Evolutionary conservation across 2,888 invertebrate genomes (phyloP), one percentile per base, ranked within the genome.

Genomic region (Gandaritis pyraliata): DNA sequence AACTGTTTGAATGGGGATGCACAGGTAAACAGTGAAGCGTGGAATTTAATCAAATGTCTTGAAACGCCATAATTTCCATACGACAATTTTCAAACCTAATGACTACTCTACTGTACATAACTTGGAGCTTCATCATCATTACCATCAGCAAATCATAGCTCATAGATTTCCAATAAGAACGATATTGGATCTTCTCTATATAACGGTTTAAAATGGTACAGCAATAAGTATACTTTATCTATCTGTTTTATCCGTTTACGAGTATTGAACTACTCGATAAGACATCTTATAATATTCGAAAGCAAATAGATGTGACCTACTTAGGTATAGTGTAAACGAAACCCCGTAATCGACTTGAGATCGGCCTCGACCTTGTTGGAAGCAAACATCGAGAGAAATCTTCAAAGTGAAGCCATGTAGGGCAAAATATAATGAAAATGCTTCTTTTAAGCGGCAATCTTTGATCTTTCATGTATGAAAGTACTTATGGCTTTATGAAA

Each of bases 341-440:
- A 59, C 63, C 63, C 59, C 58, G 61, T 65, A 60, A 61, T 58
- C 57, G 56, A 52, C 61, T 59, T 46, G 48, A 61, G 61, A 64
- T 59, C 65, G 65, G 65, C 66, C 66, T 66, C 66, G 70, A 66
- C 70, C 70, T 70, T 70, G 68, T 49, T 62, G 29, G 41, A 59
- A 53, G 68, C 62, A 70, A 70, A 70, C 68, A 70, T 68, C 67
- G 60, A 57, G 62, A 57, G 61, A 63, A 63, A 65, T 58, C 61
- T 52, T 67, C 60, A 57, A 61, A 53, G 66, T 49, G 56, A 38
- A 61, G 38, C 41, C 52, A 41, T 48, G n/a, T 46, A 55, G 13
- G 41, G 59, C 15, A 45, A 64, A 61, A 63, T 69, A 65, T 69
- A 69, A 71, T 68, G 66, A 65, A 74, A 73, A 72, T 73, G 70